phyloP scores from a whole-genome alignment of 2,113 vertebrate genomes.

The Albula goreensis region DNA sequence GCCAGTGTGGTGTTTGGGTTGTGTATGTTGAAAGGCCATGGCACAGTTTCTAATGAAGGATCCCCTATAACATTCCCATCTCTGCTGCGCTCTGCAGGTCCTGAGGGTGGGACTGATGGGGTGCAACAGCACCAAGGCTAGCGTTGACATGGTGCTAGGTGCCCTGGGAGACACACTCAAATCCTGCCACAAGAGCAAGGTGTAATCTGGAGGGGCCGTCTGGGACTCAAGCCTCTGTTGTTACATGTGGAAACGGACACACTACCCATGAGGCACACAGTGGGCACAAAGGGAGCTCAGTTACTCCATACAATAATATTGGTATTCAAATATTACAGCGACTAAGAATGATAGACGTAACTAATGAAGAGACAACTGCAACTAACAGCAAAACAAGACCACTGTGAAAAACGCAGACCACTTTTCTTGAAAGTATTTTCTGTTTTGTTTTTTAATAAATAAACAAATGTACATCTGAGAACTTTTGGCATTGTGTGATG shows the following conservation, averaged over 20 bases:
- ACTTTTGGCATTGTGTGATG: too few species aligned
- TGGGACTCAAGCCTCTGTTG: background rate
- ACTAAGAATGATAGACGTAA: too few species aligned
- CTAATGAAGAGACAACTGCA: too few species aligned
- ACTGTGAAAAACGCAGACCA: too few species aligned
- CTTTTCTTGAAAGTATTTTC: too few species aligned
- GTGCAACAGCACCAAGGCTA: conserved; percentile 81
- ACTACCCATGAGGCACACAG: background rate
- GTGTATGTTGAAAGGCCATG: background rate
- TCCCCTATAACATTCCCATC: background rate
- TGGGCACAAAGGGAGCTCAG: background rate
- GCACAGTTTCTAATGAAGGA: background rate
- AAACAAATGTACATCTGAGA: too few species aligned
- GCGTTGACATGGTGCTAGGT: conserved; percentile 71
- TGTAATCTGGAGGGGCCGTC: conserved; percentile 54
- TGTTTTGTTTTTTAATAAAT: too few species aligned
- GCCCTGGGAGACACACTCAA: conserved; percentile 81
- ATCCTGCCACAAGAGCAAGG: conserved; percentile 74
- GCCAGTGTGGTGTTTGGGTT: background rate
- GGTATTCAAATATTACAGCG: background rate
- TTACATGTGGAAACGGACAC: background rate
- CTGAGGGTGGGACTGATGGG: conserved; percentile 94
- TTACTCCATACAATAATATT: background rate
- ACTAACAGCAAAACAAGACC: too few species aligned
- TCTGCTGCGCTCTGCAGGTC: conserved; percentile 70